Evolutionary conservation across 2,113 vertebrate species (phyloP).

Genomic region (Malurus melanocephalus): DNA sequence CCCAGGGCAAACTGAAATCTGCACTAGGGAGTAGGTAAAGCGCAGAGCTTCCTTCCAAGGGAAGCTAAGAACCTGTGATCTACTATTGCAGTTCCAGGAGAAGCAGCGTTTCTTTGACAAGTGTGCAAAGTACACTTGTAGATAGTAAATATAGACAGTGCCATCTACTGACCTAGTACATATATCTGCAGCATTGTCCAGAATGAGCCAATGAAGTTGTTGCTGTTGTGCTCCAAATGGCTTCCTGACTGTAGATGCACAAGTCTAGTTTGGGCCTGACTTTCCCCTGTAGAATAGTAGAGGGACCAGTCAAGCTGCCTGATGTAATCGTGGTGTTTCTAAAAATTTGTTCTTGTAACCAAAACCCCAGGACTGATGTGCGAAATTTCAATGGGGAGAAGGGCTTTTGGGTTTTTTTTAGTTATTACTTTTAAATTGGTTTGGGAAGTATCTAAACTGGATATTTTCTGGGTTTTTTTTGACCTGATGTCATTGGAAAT

Average conservation of each 20-base stretch:
- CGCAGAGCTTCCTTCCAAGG: not conserved
- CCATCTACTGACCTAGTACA: conserved; percentile 54
- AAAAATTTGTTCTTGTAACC: not conserved
- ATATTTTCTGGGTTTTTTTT: not conserved
- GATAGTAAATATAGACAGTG: conserved; percentile 64
- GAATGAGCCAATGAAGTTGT: not conserved
- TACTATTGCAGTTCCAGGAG: not conserved
- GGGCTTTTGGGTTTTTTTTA: too few relatives aligned
- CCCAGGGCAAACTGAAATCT: not conserved
- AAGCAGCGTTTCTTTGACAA: not conserved
- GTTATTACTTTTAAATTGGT: not conserved
- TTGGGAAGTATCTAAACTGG: not conserved
- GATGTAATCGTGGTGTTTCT: not conserved
- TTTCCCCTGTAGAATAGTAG: not conserved
- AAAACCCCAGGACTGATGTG: not conserved
- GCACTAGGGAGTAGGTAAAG: not conserved
- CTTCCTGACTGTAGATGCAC: not conserved
- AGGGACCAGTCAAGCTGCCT: not conserved
- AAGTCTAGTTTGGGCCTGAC: not conserved
- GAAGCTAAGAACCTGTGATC: not conserved
- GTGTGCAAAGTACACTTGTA: not conserved
- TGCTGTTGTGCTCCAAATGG: not conserved
- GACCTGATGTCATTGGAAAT: not conserved
- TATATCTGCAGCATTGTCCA: not conserved
- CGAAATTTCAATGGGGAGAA: not conserved